These are phyloP conservation scores for Drosophila sp. DNA, from an alignment of 1,140 invertebrate species.

Conservation along the genomic window DNA sequence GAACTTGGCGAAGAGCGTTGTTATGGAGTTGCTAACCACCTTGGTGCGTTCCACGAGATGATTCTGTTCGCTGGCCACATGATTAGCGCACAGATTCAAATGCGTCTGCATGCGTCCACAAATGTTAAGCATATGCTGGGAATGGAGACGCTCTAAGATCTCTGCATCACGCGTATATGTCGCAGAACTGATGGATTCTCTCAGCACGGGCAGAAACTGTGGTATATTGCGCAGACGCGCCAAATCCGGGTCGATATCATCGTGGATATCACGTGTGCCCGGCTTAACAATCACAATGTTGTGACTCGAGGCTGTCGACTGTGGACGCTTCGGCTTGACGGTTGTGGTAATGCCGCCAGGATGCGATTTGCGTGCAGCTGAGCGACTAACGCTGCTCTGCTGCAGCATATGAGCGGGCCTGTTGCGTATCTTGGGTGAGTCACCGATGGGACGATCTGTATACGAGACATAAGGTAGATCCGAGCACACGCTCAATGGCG, in stretches of 20 bases:
- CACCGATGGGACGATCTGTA: slow-evolving; percentile 95
- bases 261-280: slow-evolving; percentile 86
- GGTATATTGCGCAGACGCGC: slow-evolving; percentile 92
- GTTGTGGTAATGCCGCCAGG: slow-evolving; percentile 58
- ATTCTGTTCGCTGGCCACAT: slow-evolving; percentile 90
- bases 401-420: slow-evolving; percentile 85
- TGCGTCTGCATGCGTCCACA: slow-evolving; percentile 86
- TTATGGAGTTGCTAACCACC: slow-evolving; percentile 90
- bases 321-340: slow-evolving; percentile 71
- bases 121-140: slow-evolving; percentile 82
- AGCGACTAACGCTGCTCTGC: slow-evolving; percentile 57
- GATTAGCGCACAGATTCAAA: slow-evolving; percentile 88
- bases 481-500: slow-evolving; percentile 93
- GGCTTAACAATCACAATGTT: slow-evolving; percentile 95
- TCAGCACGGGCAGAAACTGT: slow-evolving; percentile 96
- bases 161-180: slow-evolving; percentile 94
- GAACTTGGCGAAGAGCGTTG: slow-evolving; percentile 88
- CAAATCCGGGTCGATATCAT: slow-evolving; percentile 93
- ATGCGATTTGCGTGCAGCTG: slow-evolving; percentile 63
- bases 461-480: slow-evolving; percentile 98
- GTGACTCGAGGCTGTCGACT: slow-evolving; percentile 84
- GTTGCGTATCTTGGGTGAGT: slow-evolving; percentile 91
- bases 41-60: slow-evolving; percentile 89
- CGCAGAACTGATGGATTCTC: slow-evolving; percentile 92
- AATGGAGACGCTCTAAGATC: slow-evolving; percentile 92